These are phyloP conservation scores for Cheirogaleus medius DNA, from an alignment of 2,113 vertebrate species.

Conservation along the genomic window DNA sequence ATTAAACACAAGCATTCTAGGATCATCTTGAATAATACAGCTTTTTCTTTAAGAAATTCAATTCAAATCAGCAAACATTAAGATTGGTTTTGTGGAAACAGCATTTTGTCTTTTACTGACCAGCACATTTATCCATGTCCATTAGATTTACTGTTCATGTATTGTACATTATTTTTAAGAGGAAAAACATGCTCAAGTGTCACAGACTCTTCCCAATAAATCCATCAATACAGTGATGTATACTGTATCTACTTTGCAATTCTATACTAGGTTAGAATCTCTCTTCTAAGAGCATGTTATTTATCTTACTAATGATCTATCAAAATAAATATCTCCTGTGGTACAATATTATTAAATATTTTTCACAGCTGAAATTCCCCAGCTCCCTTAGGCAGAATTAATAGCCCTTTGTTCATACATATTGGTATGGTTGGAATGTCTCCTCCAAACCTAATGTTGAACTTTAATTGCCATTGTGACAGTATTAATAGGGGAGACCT, in stretches of 20 bases:
- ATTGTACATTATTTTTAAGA: constrained; percentile 33
- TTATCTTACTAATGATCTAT: constrained; percentile 69
- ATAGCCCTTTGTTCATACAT: constrained; percentile 25
- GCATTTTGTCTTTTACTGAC: background rate
- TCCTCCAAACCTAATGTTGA: background rate
- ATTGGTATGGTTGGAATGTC: background rate
- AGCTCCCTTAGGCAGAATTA: constrained; percentile 46
- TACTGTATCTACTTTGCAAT: constrained; percentile 31
- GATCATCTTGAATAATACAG: background rate
- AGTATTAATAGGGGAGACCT: background rate
- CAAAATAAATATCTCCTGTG: constrained; percentile 62
- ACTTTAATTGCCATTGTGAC: background rate
- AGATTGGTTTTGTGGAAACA: background rate
- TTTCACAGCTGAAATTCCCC: constrained; percentile 54
- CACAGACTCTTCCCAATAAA: constrained; percentile 39
- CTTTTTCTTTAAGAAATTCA: constrained; percentile 27
- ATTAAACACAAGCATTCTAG: background rate
- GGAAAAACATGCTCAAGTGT: background rate
- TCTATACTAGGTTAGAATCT: constrained; percentile 54
- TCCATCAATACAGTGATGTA: background rate
- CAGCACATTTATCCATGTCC: background rate
- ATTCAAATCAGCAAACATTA: constrained; percentile 13
- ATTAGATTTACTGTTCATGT: constrained; percentile 36
- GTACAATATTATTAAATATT: constrained; percentile 62
- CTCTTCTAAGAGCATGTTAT: constrained; percentile 62